Conservation (phyloP, 2,113 vertebrate species). For the Caracal caracal region DNA sequence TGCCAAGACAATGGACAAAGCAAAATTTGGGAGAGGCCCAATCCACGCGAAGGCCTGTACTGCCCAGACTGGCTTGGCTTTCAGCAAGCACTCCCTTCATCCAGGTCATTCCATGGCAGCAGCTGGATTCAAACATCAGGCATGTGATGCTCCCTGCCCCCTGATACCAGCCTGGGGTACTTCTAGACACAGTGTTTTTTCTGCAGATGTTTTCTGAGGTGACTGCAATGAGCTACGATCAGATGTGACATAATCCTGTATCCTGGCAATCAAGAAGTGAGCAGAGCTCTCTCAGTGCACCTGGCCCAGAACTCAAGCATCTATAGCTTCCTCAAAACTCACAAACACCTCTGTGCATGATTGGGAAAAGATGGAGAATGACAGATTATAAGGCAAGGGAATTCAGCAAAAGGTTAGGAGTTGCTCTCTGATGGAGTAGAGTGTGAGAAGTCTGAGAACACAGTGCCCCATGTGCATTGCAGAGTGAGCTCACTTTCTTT, state of each 20-base stretch:
- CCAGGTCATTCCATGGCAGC: neutral
- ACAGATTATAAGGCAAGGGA: neutral
- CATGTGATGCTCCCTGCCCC: neutral
- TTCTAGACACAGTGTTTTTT: neutral
- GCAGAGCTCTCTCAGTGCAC: neutral
- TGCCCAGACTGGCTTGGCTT: neutral
- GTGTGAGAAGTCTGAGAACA: neutral
- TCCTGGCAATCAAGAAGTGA: neutral
- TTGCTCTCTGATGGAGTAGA: neutral
- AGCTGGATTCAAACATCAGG: neutral
- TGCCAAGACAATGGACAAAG: neutral
- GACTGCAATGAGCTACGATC: neutral
- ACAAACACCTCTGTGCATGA: neutral
- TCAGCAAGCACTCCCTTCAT: neutral
- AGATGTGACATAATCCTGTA: neutral
- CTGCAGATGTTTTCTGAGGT: neutral
- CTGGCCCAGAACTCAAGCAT: neutral
- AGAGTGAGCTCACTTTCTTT: neutral
- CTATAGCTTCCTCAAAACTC: neutral
- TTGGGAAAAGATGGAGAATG: neutral
- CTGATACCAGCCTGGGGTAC: fast-evolving
- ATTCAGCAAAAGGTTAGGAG: neutral
- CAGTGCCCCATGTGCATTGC: fast-evolving
- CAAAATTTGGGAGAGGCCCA: conserved; percentile 6
- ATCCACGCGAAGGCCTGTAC: fast-evolving